A percentile compares a stretch with the other conserved stretches of the same genome.
Evolutionary conservation across 1,140 invertebrate genomes (phyloP).

Genomic region (Armadillidium nasatum): DNA sequence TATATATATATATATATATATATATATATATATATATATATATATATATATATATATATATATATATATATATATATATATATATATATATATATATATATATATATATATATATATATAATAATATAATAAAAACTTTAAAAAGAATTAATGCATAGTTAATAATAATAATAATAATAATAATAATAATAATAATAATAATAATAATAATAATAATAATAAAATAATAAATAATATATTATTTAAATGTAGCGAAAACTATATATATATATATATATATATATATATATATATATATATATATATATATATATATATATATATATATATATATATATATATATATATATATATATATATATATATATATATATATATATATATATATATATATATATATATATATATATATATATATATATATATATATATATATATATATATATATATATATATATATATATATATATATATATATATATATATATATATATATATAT

Average conservation of each 20-base stretch:
- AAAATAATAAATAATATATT: no score
- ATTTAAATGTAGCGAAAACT: no score
- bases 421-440: no score
- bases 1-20: constrained; percentile 15
- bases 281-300: not conserved
- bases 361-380: constrained; percentile 15
- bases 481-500: no score
- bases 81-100: not conserved
- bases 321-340: constrained; percentile 7
- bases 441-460: no score
- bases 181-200: no score
- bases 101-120: not conserved
- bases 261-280: not conserved
- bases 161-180: no score
- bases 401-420: no score
- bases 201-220: no score
- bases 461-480: no score
- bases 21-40: constrained; percentile 15
- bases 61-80: not conserved
- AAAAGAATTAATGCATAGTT: no score
- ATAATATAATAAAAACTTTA: no score
- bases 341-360: constrained; percentile 11
- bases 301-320: not conserved
- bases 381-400: not conserved
- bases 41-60: constrained; percentile 15